A percentile compares a stretch with the other conserved stretches of the same genome.
These are phyloP conservation scores for Cavia aperea DNA, from an alignment of 2,113 vertebrate species.

Conservation along the genomic window DNA sequence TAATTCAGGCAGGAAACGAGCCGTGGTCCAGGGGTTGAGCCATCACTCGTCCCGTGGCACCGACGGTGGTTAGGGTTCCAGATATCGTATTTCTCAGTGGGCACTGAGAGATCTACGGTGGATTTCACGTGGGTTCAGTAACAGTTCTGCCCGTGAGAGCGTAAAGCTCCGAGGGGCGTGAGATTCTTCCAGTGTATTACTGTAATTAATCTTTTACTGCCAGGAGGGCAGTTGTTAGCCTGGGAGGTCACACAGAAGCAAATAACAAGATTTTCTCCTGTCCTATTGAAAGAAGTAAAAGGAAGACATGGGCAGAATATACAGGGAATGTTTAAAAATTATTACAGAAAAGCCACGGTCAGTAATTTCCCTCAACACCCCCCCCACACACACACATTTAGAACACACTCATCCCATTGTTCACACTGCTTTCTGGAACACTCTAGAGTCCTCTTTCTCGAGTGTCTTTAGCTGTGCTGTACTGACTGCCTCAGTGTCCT, in stretches of 20 bases:
- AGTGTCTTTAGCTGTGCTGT: not conserved
- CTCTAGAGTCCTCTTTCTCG: not conserved
- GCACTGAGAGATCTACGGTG: too few species aligned
- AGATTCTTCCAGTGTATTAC: too few species aligned
- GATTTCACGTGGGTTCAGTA: too few species aligned
- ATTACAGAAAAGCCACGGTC: not conserved
- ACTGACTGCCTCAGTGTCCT: not conserved
- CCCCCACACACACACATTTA: not conserved
- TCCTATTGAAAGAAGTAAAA: not conserved
- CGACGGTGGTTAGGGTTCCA: too few species aligned
- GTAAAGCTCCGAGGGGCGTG: too few species aligned
- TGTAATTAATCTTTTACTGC: too few species aligned
- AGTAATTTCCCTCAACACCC: not conserved
- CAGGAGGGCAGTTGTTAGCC: too few species aligned
- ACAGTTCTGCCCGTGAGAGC: too few species aligned
- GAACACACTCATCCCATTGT: not conserved
- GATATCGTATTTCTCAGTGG: too few species aligned
- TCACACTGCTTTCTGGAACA: not conserved
- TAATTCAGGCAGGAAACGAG: too few species aligned
- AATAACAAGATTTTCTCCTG: not conserved
- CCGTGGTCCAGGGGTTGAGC: too few species aligned
- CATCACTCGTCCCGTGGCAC: too few species aligned
- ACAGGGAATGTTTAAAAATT: not conserved
- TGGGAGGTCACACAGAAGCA: not conserved
- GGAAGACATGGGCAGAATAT: not conserved